Conservation (phyloP, 2,113 vertebrate genomes). For the Spheniscus mendiculus region DNA sequence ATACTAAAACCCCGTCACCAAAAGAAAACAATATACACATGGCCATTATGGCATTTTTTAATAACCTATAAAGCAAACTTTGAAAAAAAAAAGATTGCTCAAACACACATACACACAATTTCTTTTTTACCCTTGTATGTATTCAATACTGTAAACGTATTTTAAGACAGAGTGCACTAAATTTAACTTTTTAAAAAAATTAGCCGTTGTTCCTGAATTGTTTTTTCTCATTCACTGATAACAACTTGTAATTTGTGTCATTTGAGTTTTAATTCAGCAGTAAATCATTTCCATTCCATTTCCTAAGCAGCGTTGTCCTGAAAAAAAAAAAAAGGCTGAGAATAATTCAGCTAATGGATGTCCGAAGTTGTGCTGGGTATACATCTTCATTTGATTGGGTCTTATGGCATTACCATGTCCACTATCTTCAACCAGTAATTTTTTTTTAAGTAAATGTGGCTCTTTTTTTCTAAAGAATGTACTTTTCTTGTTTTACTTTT, state of each 20-base stretch:
- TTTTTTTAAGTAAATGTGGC: constrained; percentile 81
- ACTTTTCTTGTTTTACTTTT: constrained; percentile 82
- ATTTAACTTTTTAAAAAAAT: constrained; percentile 87
- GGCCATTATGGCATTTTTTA: constrained; percentile 91
- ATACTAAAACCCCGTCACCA: constrained; percentile 99
- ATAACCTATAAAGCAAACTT: constrained; percentile 92
- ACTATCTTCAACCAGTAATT: constrained; percentile 82
- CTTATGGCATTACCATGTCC: constrained; percentile 82
- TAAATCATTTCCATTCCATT: constrained; percentile 83
- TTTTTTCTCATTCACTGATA: constrained; percentile 82
- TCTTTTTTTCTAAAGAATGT: constrained; percentile 83
- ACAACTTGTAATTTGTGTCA: constrained; percentile 79
- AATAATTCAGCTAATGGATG: constrained; percentile 78
- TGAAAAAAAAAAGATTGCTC: constrained; percentile 88
- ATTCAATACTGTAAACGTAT: constrained; percentile 99
- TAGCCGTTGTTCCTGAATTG: constrained; percentile 92
- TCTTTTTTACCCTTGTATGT: constrained; percentile 98
- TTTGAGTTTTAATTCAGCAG: constrained; percentile 86
- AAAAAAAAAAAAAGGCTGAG: constrained; percentile 78
- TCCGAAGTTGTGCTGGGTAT: constrained; percentile 89
- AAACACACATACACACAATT: constrained; percentile 97
- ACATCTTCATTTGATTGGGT: constrained; percentile 81
- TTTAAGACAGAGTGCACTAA: constrained; percentile 98
- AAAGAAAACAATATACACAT: constrained; percentile 92
- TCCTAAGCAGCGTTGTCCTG: constrained; percentile 84